Conservation (phyloP, 1,140 invertebrate species). For the Oryctes rhinoceros region DNA sequence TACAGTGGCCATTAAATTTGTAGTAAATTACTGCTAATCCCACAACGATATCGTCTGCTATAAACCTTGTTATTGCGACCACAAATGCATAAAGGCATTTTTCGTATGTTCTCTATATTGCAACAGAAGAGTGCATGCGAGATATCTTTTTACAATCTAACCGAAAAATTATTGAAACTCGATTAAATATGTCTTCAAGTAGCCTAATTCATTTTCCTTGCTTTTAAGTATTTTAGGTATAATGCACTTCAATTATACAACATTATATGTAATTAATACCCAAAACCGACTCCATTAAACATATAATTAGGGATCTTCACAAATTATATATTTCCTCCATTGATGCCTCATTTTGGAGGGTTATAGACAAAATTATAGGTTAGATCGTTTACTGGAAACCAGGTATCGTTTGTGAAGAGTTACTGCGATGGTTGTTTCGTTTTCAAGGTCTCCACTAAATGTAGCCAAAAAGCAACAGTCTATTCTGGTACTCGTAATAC, state of each 20-base stretch:
- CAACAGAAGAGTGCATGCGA: too few species aligned
- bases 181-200: constrained; percentile 8
- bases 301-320: constrained; percentile 29
- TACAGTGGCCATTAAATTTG: too few species aligned
- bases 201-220: background rate
- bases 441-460: constrained; percentile 16
- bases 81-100: too few species aligned
- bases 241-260: background rate
- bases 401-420: constrained; percentile 26
- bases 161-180: background rate
- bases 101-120: too few species aligned
- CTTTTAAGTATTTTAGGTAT: background rate
- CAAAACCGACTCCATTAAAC: constrained; percentile 35
- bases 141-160: too few species aligned
- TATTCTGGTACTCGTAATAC: background rate
- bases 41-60: too few species aligned
- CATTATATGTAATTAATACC: constrained; percentile 31
- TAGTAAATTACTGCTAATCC: too few species aligned
- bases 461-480: background rate
- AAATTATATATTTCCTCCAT: constrained; percentile 37
- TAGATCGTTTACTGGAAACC: constrained; percentile 31
- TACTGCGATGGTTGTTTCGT: constrained; percentile 4
- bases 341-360: constrained; percentile 33
- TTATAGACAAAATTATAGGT: constrained; percentile 31
- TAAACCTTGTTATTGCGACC: too few species aligned